Percentiles rank a stretch among this genome's conserved stretches.
These are phyloP conservation scores for Siniperca scherzeri DNA, from an alignment of 2,797 vertebrate genomes.

Conservation along the genomic window DNA sequence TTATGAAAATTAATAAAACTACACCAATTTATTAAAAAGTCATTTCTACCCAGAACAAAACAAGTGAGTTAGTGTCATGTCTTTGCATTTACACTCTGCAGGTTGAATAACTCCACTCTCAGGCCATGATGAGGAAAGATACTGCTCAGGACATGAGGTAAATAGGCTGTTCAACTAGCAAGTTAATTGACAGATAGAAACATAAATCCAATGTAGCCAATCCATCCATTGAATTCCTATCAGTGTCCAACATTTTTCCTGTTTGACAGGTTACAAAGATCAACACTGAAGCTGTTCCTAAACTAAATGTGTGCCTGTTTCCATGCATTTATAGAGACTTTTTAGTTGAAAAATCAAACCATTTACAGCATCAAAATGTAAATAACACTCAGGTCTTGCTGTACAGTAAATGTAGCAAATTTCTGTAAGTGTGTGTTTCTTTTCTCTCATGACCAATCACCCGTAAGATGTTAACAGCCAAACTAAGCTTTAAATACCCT, in stretches of 20 bases:
- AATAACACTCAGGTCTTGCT: background rate
- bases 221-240: slow-evolving; percentile 19
- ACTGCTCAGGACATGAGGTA: background rate
- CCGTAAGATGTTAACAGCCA: background rate
- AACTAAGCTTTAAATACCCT: slow-evolving; percentile 10
- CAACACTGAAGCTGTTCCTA: background rate
- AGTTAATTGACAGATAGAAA: background rate
- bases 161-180: background rate
- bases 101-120: background rate
- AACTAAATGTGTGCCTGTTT: background rate
- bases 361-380: background rate
- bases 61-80: background rate
- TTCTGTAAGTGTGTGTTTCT: slow-evolving; percentile 1
- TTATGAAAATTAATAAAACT: slow-evolving; percentile 6
- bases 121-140: background rate
- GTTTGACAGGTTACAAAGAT: background rate
- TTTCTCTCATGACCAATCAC: slow-evolving; percentile 4
- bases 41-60: background rate
- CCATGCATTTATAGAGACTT: background rate
- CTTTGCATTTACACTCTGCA: background rate
- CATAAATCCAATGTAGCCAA: background rate
- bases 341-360: background rate
- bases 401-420: background rate
- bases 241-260: background rate
- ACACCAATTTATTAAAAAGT: background rate